Conservation (phyloP, 2,797 vertebrate genomes). For the Pangasius macronema region DNA sequence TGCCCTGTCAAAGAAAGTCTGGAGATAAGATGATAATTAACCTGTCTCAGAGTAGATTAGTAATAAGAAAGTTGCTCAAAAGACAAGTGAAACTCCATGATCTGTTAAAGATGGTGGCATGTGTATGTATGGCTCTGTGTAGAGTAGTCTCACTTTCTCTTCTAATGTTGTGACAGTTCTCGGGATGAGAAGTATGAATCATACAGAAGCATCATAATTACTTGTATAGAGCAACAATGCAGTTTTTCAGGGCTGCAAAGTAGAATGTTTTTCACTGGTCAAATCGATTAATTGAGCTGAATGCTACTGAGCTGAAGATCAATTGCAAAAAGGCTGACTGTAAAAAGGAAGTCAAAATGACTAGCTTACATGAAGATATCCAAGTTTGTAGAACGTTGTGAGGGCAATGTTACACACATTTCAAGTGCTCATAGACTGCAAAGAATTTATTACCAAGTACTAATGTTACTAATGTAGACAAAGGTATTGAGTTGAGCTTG, state of each 20-base stretch:
- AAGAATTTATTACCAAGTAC: not conserved
- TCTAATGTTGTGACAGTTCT: not conserved
- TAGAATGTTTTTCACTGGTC: not conserved
- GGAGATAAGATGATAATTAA: not conserved
- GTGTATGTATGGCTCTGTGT: not conserved
- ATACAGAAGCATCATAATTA: conserved; percentile 1
- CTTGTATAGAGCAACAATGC: conserved; percentile 14
- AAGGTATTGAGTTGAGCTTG: too few relatives aligned
- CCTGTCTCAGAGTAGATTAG: not conserved
- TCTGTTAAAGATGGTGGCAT: not conserved
- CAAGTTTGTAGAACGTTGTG: not conserved
- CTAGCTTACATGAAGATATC: not conserved
- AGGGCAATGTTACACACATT: not conserved
- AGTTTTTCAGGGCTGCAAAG: not conserved
- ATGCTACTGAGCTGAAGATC: not conserved
- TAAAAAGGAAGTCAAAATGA: not conserved
- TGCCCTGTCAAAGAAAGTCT: not conserved
- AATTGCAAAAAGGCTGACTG: not conserved
- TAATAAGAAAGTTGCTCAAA: not conserved
- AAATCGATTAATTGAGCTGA: not conserved
- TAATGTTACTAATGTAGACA: too few relatives aligned
- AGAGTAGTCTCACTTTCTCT: not conserved
- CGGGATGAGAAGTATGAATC: not conserved
- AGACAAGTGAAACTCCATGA: not conserved
- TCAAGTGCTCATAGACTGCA: not conserved